These are phyloP conservation scores for Danaus chrysippus DNA, from an alignment of 2,888 invertebrate species.

Conservation along the genomic window DNA sequence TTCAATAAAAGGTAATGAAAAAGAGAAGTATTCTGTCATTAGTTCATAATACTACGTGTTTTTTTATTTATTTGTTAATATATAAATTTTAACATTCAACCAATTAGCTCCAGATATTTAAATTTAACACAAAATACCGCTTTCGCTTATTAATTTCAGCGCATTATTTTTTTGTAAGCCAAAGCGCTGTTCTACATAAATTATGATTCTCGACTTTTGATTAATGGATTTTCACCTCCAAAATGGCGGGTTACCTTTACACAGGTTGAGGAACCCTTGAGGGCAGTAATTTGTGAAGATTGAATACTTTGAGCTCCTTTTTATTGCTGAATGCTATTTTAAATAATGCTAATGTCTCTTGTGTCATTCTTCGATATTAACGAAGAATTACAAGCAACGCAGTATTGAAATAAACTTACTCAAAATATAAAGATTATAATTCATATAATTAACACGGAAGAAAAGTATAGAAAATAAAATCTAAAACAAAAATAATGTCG, in stretches of 20 bases:
- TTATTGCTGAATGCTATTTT: conserved; percentile 5
- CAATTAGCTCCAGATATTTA: conserved; percentile 3
- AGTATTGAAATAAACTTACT: too few relatives aligned
- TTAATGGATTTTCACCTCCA: conserved; percentile 24
- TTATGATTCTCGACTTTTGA: conserved; percentile 24
- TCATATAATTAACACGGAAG: too few relatives aligned
- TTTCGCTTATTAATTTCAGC: conserved; percentile 24
- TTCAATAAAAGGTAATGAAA: too few relatives aligned
- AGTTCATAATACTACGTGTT: too few relatives aligned
- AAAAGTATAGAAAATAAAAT: too few relatives aligned
- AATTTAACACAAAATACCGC: conserved; percentile 15
- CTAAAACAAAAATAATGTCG: too few relatives aligned
- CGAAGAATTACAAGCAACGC: too few relatives aligned
- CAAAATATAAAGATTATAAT: too few relatives aligned
- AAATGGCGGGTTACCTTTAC: conserved; percentile 27
- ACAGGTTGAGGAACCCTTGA: conserved; percentile 36
- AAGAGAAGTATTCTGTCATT: too few relatives aligned
- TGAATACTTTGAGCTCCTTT: conserved; percentile 37
- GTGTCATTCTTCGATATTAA: too few relatives aligned
- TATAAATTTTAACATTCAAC: not conserved
- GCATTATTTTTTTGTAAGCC: conserved; percentile 22
- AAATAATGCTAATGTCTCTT: too few relatives aligned
- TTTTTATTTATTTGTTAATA: not conserved
- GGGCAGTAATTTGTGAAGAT: conserved; percentile 39
- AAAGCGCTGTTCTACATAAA: conserved; percentile 15